Percentiles rank a stretch among this genome's conserved stretches.
Conservation (phyloP, 2,797 vertebrate species). For the Esox masquinongy region DNA sequence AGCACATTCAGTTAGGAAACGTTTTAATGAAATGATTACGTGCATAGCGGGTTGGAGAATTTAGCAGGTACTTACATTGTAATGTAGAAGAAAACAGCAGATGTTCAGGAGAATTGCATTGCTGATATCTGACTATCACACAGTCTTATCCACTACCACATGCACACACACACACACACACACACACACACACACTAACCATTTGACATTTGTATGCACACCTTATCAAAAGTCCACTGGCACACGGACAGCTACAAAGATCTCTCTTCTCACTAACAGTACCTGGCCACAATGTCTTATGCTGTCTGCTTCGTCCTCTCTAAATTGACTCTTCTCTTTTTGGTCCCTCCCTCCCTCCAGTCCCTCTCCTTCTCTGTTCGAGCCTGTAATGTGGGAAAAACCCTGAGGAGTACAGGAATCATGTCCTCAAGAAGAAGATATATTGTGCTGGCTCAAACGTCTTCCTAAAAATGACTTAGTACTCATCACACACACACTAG, state of each 20-base stretch:
- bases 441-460: conserved; percentile 21
- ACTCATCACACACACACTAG: background rate
- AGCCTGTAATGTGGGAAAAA: conserved; percentile 56
- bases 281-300: conserved; percentile 48
- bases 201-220: conserved; percentile 18
- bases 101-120: conserved; percentile 25
- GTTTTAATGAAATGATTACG: background rate
- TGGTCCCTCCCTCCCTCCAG: conserved; percentile 14
- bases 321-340: conserved; percentile 42
- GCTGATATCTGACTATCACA: conserved; percentile 10
- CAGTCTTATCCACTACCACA: conserved; percentile 8
- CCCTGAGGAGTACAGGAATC: conserved; percentile 59
- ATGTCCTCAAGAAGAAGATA: conserved; percentile 24
- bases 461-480: background rate
- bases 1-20: background rate
- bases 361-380: conserved; percentile 21
- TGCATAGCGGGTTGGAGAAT: conserved; percentile 3
- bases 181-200: conserved; percentile 30
- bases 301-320: conserved; percentile 42
- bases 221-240: conserved; percentile 11
- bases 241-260: conserved; percentile 23
- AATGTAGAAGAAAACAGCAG: conserved; percentile 19
- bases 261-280: conserved; percentile 28
- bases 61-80: conserved; percentile 40
- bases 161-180: conserved; percentile 19